These are phyloP conservation scores for Caenorhabditis remanei DNA, from an alignment of 1,140 invertebrate genomes.

Conservation along the genomic window DNA sequence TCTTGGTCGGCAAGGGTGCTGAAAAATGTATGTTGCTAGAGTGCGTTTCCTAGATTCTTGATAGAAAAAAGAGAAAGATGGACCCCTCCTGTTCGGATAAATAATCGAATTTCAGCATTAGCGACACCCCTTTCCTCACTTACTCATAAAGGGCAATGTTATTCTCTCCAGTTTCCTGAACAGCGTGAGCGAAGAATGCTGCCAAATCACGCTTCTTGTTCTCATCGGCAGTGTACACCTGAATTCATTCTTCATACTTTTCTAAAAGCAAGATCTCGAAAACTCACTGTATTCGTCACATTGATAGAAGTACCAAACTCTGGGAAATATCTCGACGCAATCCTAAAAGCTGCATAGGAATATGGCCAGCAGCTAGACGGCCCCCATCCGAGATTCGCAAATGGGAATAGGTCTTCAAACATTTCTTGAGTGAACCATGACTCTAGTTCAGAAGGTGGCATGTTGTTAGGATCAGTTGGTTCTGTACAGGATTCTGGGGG, in stretches of 20 bases:
- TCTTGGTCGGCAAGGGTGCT: slow-evolving; percentile 57
- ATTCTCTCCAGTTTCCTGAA: slow-evolving; percentile 70
- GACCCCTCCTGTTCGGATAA: too few species aligned
- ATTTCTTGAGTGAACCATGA: slow-evolving; percentile 70
- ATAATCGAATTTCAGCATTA: too few species aligned
- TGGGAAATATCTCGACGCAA: slow-evolving; percentile 77
- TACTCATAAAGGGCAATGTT: slow-evolving; percentile 67
- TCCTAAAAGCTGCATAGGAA: slow-evolving; percentile 75
- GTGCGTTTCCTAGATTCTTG: too few species aligned
- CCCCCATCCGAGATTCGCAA: slow-evolving; percentile 76
- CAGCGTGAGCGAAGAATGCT: slow-evolving; percentile 69
- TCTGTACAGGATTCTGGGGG: slow-evolving; percentile 59
- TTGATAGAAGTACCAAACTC: slow-evolving; percentile 71
- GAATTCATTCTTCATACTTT: background rate
- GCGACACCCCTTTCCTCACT: too few species aligned
- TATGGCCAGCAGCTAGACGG: slow-evolving; percentile 73
- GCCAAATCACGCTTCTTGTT: slow-evolving; percentile 66
- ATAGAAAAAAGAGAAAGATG: too few species aligned
- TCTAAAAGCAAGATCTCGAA: too few species aligned
- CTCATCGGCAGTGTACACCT: slow-evolving; percentile 63
- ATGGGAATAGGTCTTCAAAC: slow-evolving; percentile 74
- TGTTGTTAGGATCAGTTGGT: slow-evolving; percentile 68
- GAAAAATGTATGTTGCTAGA: background rate
- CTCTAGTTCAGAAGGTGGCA: slow-evolving; percentile 66
- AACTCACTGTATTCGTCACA: slow-evolving; percentile 57